These are phyloP conservation scores for Alectoris magna DNA, from an alignment of 2,797 vertebrate genomes.

Conservation along the genomic window DNA sequence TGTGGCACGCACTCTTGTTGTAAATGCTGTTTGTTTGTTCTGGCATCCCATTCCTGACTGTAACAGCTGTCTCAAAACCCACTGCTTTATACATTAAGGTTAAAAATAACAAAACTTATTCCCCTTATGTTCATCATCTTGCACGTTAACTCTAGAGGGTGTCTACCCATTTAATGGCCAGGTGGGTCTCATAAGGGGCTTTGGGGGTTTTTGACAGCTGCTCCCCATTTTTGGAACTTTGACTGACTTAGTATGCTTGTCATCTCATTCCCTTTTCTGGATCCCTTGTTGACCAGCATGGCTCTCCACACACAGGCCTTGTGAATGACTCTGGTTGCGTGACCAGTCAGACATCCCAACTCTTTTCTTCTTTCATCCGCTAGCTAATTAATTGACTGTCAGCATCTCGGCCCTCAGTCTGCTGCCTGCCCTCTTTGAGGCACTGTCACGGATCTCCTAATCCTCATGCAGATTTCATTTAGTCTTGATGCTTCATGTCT, in stretches of 20 bases:
- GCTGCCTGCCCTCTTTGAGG: neutral
- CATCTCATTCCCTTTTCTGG: fast-evolving
- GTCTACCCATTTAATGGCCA: neutral
- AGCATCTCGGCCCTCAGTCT: neutral
- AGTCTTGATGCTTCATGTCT: no score
- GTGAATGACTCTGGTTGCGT: neutral
- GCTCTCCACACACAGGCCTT: neutral
- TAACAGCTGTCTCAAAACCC: neutral
- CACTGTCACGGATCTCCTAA: neutral
- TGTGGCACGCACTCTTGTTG: neutral
- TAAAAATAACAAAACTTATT: neutral
- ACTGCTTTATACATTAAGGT: neutral
- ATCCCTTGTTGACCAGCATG: fast-evolving
- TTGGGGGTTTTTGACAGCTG: neutral
- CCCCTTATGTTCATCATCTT: neutral
- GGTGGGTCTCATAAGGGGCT: neutral
- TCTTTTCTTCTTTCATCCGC: neutral
- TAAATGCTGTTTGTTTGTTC: neutral
- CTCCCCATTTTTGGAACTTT: neutral
- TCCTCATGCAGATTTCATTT: neutral
- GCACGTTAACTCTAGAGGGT: neutral
- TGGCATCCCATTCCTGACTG: neutral
- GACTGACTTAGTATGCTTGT: neutral
- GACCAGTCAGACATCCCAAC: neutral
- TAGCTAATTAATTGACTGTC: no score